Evolutionary conservation across 2,888 invertebrate species (phyloP), one percentile per base, ranked within the genome.

Genomic region (Anthrax anthrax): DNA sequence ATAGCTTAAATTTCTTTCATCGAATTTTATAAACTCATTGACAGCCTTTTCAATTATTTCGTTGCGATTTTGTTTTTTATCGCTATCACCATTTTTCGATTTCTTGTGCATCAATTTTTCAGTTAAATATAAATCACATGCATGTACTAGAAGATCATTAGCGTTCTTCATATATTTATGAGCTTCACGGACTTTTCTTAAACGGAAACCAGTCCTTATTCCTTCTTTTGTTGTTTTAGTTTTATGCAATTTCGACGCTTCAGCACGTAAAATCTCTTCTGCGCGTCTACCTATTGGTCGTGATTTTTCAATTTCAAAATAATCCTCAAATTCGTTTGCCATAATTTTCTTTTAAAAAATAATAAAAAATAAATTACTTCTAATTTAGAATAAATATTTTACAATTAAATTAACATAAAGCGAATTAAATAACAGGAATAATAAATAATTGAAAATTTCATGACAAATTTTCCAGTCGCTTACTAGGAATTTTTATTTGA

Each of bases 91-190:
- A 23, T 8, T 23, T 23, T 23, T 23, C 4, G 23, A 23, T 23
- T 23, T 23, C 14, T 37, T 23, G 3, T n/a, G 13, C 13, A 19
- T 12, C 6, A 49, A 14, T 18, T 18, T 13, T 16, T 46, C 37
- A 6, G 49, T 46, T 16, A 49, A 32, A 19, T 27, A 49, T 18
- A 49, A 46, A 18, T 49, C 49, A 18, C 46, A 49, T 2, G 49
- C 49, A 36, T 37, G 40, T 13, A 43, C 37, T 13, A 49, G 8
- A 4, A 49, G 16, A 23, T 41, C 41, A 17, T 37, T 32, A 9
- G 43, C 36, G 10, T 43, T 37, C 23, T 46, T 27, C 14, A 49
- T 13, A 37, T 46, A 46, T 34, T 44, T 46, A 19, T 43, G 40
- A 1, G 49, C 49, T n/a, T 43, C 41, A 19, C 43, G 27, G 5